phyloP scores from a whole-genome alignment of 2,888 invertebrate genomes.

The Andrena haemorrhoa region DNA sequence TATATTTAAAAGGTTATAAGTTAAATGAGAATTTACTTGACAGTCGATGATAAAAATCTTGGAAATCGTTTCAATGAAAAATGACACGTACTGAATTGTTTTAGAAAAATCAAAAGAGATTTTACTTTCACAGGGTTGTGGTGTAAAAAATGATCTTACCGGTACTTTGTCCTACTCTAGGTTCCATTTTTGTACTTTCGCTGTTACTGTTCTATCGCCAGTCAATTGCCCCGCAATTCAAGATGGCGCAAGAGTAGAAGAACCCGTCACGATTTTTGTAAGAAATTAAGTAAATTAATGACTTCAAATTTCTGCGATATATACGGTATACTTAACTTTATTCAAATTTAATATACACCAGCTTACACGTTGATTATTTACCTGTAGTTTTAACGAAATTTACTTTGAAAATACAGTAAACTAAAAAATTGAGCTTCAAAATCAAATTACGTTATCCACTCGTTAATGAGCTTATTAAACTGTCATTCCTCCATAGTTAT shows the following conservation, averaged over 20 bases:
- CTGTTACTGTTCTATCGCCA: constrained; percentile 20
- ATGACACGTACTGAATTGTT: neutral
- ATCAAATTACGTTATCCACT: neutral
- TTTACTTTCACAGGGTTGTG: neutral
- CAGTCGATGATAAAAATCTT: neutral
- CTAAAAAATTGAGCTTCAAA: neutral
- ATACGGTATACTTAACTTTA: neutral
- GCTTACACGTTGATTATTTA: neutral
- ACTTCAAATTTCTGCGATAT: neutral
- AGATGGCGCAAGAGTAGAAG: constrained; percentile 42
- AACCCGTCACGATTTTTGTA: constrained; percentile 2
- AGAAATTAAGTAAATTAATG: neutral
- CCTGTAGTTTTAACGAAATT: neutral
- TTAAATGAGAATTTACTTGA: neutral
- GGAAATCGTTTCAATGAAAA: constrained; percentile 2
- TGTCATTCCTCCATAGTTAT: neutral
- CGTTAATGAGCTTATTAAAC: no score
- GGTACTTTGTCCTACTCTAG: constrained; percentile 27
- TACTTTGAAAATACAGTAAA: neutral
- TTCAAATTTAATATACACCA: neutral
- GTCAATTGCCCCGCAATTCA: constrained; percentile 30
- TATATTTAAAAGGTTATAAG: neutral
- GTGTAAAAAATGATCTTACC: constrained; percentile 30
- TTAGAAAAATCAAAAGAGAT: neutral
- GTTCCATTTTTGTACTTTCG: constrained; percentile 40